Base-by-base conservation (phyloP, 2,888 invertebrate genomes). In the Zeuzera pyrina region DNA sequence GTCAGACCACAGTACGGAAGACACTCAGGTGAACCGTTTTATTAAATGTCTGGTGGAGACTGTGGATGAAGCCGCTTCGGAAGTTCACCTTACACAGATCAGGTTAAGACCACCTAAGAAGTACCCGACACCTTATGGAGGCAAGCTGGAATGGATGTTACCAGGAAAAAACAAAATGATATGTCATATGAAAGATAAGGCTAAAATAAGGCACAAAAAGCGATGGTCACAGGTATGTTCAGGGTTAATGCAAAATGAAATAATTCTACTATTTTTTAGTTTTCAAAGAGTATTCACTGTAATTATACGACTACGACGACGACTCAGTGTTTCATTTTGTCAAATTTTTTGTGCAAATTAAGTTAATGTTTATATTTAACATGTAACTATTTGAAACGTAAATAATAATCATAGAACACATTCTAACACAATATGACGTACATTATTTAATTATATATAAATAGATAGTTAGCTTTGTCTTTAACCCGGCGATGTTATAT, bases 141-240 rank as follows among this genome's bases (percentile, higher is more conserved):
- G 96, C 0, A 87, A 92, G 12, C 69, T 97, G 23, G 88, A 90
- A 1, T 95, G 94, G 92, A 89, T 85, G 0, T 67, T 97, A 33
- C 95, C 95, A 0, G 95, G 95, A 0, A 90, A 91, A 49, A 94
- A 93, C 12, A 90, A 90, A 62, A 79, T 97, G 72, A 88, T 92
- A 42, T 93, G 91, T 5, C 96, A 97, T 64, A 77, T 97, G 36
- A 97, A 97, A 63, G 95, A 97, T 66, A 94, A 94, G 57, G 86
- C 88, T 12, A 92, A 93, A 63, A 95, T 97, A 31, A 86, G 96
- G 19, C 91, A 94, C 53, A 91, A 93, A 59, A 97, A 97, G 66
- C 86, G 97, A 36, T 97, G 96, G 96, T 95, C 95, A 29, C 96
- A 96, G 87, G 90, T 89, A 52, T 49, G 33, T 14, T 10, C 5